Base-by-base conservation (phyloP, 2,888 invertebrate species). In the Rhamnusium bicolor region DNA sequence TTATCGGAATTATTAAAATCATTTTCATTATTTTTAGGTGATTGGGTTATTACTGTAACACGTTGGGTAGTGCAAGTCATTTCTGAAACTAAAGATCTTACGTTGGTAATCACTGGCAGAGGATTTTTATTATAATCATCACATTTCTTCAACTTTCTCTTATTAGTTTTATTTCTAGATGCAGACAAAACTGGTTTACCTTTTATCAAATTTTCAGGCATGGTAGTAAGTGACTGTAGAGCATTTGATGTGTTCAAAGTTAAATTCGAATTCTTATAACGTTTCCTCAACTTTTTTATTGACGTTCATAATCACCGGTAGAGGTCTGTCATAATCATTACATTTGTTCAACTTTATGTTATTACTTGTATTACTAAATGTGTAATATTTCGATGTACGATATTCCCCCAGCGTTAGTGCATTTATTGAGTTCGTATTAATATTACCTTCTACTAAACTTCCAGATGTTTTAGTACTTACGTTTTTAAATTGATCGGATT, bases 241-340 rank as follows among this genome's bases (percentile, higher is more conserved):
- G 24, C 6, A 24, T 24, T 2, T 24, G 24, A 4, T 24, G 24
- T 4, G 6, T 24, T 6, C 6, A 24, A 24, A 6, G 24, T 24
- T 2, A 24, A 24, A 24, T 24, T 24, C 6, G 24, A 12, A n/a
- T 40, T 12, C 12, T 10, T 40, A 12, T 40, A 1, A 40, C n/a
- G 5, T 40, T n/a, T 40, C n/a, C n/a, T 10, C 4, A 40, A n/a
- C 40, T n/a, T 12, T 4, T n/a, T n/a, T n/a, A n/a, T n/a, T 58
- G 8, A 76, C 71, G 21, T 71, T 68, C 0, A 69, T 67, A 19
- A 76, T 71, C 49, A 32, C 58, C 1, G 73, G 75, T 53, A 47
- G n/a, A 0, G 14, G 47, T 32, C 2, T 8, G 32, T 5, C 40
- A n/a, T 40, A n/a, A 40, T 10, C n/a, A 12, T 40, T 10, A 40